Conservation (phyloP, 2,797 vertebrate genomes). For the Oreochromis mossambicus region DNA sequence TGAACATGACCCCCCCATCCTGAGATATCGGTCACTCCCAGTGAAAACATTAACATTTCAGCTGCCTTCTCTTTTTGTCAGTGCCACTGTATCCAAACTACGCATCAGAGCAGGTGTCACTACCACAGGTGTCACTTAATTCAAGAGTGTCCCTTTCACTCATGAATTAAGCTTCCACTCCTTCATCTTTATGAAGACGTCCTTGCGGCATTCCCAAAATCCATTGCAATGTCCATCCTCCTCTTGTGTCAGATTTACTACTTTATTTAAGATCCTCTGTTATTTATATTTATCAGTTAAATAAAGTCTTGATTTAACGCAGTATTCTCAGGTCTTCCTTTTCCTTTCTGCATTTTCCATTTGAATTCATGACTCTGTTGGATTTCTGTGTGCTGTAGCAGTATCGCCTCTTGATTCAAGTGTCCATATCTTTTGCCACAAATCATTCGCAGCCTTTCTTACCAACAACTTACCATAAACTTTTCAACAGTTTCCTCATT, state of each 20-base stretch:
- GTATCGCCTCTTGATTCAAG: neutral
- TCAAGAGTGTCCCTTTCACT: neutral
- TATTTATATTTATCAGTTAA: neutral
- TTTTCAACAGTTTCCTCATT: neutral
- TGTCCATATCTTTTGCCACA: neutral
- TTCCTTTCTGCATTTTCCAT: neutral
- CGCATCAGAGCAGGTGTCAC: neutral
- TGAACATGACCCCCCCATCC: neutral
- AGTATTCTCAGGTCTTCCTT: neutral
- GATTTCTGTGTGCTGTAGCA: neutral
- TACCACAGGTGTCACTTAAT: neutral
- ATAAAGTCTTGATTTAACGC: neutral
- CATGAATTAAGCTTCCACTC: neutral
- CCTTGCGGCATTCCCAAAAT: neutral
- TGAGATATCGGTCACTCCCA: neutral
- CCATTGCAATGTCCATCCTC: neutral
- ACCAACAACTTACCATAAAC: neutral
- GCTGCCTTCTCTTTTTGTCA: neutral
- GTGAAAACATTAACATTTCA: neutral
- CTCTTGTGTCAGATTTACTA: neutral
- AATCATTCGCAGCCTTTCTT: neutral
- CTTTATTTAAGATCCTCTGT: neutral
- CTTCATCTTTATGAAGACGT: neutral
- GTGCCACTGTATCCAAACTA: neutral
- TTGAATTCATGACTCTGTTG: neutral